Evolutionary conservation across 2,113 vertebrate genomes (phyloP), one percentile per base, ranked within the genome.

Genomic region (Festucalex cinctus): DNA sequence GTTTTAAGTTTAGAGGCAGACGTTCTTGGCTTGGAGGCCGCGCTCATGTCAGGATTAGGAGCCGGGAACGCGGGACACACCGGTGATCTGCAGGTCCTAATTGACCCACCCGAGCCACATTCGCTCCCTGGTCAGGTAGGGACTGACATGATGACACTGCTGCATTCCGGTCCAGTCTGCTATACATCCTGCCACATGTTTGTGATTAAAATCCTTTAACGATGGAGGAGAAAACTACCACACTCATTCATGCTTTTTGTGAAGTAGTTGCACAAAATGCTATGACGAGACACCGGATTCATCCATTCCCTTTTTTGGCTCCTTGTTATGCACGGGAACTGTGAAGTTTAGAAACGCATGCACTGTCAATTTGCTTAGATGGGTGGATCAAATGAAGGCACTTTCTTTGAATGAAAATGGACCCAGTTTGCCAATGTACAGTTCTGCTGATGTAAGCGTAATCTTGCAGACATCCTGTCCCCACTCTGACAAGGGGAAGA

Each of bases 11-110:
- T 69, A 80, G 43, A 83, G 74, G 76, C 79, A 82, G 84, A 86
- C 64, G 83, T 84, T 87, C 78, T 83, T 84, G 84, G 83, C 85
- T 85, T 78, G 70, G 76, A 86, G 71, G 43, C 80, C 81, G 75
- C 72, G 74, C 85, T 79, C 83, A 88, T 88, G 88, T 88, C 88
- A 88, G 88, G 85, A 88, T 83, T 84, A 86, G 79, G 85, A 88
- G 76, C 80, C 83, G 66, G 83, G 83, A 85, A 88, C 83, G 70
- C 64, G 67, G 88, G 85, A 88, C 80, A 80, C 78, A 86, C 85
- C 53, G 79, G 86, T 81, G 85, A 88, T 86, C 86, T 84, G 84
- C 84, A 86, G 85, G 81, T 87, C 78, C 83, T 74, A 71, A 65
- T 80, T 81, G 80, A 77, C 24, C 66, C 81, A 39, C 65, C 82